Evolutionary conservation across 2,888 invertebrate species (phyloP).

Genomic region (Gordius sp.): DNA sequence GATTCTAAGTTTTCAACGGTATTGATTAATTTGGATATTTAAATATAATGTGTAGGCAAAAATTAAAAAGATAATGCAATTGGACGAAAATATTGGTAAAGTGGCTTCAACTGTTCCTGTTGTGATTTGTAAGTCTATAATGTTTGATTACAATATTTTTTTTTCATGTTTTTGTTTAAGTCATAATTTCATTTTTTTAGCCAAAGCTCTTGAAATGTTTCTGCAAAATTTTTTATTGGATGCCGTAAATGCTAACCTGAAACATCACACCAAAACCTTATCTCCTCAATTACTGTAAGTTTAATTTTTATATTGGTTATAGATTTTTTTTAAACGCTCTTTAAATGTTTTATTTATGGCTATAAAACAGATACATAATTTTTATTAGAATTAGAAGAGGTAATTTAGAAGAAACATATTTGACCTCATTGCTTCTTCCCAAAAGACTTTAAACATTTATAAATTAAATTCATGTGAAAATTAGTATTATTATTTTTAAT

Average conservation of each 20-base stretch:
- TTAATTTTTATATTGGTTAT: background rate
- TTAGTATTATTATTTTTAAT: too few species aligned
- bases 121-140: background rate
- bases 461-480: too few species aligned
- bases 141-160: too few species aligned
- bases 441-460: too few species aligned
- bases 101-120: conserved; percentile 5
- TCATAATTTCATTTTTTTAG: background rate
- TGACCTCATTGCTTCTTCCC: too few species aligned
- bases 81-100: conserved; percentile 2
- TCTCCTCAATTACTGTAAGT: background rate
- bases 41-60: background rate
- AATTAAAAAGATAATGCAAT: conserved; percentile 1
- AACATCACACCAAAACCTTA: background rate
- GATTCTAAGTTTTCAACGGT: background rate
- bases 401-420: too few species aligned
- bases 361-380: too few species aligned
- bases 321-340: too few species aligned
- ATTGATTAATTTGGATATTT: background rate
- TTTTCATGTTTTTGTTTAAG: too few species aligned
- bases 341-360: too few species aligned
- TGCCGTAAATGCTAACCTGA: background rate
- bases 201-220: background rate
- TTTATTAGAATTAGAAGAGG: too few species aligned
- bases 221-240: conserved; percentile 3